phyloP scores from a whole-genome alignment of 2,113 vertebrate genomes.

The Melierax canorus region DNA sequence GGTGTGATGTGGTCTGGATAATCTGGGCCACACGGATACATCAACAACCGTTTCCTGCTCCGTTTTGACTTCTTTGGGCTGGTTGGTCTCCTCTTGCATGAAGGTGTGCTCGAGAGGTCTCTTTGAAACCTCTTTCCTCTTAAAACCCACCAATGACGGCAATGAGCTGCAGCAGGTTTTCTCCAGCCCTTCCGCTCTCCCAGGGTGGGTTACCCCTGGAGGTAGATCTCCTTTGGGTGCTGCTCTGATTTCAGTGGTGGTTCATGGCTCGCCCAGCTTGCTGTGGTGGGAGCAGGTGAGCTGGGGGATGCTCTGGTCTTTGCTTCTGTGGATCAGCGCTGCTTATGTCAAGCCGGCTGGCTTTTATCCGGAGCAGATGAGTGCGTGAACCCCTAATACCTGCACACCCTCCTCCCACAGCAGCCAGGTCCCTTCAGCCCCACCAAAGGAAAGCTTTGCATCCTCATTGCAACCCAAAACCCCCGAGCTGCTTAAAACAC shows the following conservation, averaged over 20 bases:
- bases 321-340: not conserved
- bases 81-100: not conserved
- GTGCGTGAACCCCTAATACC: not conserved
- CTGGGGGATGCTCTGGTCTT: not conserved
- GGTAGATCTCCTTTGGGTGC: not conserved
- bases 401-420: not conserved
- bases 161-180: not conserved
- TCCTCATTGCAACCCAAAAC: not conserved
- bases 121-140: not conserved
- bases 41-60: fast-evolving
- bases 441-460: not conserved
- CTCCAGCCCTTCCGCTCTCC: not conserved
- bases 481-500: not conserved
- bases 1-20: not conserved
- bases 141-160: not conserved
- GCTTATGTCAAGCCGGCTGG: not conserved
- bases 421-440: not conserved
- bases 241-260: not conserved
- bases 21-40: not conserved
- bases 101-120: not conserved
- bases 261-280: not conserved
- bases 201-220: not conserved
- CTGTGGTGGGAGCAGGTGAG: not conserved
- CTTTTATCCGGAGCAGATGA: not conserved
- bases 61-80: not conserved